These are phyloP conservation scores for Triplophysa bombifrons DNA, from an alignment of 2,797 vertebrate species.

Conservation along the genomic window DNA sequence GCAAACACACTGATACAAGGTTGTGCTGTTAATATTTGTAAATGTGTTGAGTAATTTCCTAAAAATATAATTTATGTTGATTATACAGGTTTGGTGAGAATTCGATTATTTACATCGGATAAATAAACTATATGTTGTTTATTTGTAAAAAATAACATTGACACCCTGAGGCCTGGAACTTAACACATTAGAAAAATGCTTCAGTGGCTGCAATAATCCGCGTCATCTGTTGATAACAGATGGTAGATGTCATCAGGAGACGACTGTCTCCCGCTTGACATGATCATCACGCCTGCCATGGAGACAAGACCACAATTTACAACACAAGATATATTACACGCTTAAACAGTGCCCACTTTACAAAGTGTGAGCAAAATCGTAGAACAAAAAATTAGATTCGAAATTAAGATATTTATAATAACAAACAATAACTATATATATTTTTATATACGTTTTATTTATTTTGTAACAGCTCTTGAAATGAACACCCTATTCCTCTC, in stretches of 20 bases:
- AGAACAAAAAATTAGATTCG: background rate
- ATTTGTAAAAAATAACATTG: constrained; percentile 34
- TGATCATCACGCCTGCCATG: constrained; percentile 53
- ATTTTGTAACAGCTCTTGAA: background rate
- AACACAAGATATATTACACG: constrained; percentile 15
- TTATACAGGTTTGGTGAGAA: background rate
- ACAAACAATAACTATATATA: background rate
- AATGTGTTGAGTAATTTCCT: background rate
- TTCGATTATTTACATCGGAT: constrained; percentile 9
- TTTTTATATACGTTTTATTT: background rate
- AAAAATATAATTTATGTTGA: background rate
- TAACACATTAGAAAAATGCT: constrained; percentile 48
- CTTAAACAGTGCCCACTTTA: constrained; percentile 35
- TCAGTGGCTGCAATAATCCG: constrained; percentile 72
- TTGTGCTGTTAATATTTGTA: background rate
- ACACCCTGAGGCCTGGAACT: constrained; percentile 30
- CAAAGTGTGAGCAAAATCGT: background rate
- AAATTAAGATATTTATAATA: background rate
- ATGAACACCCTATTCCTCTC: constrained; percentile 2
- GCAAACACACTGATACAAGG: background rate
- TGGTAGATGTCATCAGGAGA: constrained; percentile 71
- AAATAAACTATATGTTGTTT: constrained; percentile 19
- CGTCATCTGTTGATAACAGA: constrained; percentile 68
- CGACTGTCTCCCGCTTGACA: constrained; percentile 69
- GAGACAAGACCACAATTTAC: constrained; percentile 36